Evolutionary conservation across 2,888 invertebrate genomes (phyloP), one percentile per base, ranked within the genome.

Genomic region (Panzeria rudis): DNA sequence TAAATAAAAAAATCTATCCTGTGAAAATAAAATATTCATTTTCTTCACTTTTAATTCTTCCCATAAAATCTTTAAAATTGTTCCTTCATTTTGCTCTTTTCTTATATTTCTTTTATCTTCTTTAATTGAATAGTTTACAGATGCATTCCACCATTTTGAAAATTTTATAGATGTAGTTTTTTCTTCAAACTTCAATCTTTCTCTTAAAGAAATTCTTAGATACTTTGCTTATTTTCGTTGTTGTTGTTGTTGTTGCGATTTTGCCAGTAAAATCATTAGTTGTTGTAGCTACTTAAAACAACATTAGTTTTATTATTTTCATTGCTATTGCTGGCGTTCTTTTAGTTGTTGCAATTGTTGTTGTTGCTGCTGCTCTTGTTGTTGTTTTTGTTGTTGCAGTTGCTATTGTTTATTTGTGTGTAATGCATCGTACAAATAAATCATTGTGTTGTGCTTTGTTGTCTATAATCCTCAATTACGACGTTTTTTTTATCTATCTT

Each of bases 401-500:
- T 73, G 56, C 47, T 66, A 29, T 73, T 69, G 17, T 72, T 62
- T 69, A 5, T 9, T 64, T 64, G 54, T 59, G 61, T 73, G 66
- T 52, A 69, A 75, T 75, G 73, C 54, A 79, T 56, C 54, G 75
- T 56, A 62, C n/a, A 83, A 75, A 83, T 83, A 79, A 79, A 79
- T 83, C 79, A 79, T 83, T 83, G 75, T 75, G 47, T 54, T 83
- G 35, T 72, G 61, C 80, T 84, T 81, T 84, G 80, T 81, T 84
- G 84, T 84, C 84, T 81, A 84, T 84, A 84, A 84, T 84, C 84
- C 77, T 84, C 80, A 84, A 84, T 81, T 84, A 84, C 80, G 72
- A 81, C 72, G 61, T 81, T 80, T 66, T n/a, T 29, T 84, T 84
- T 61, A 75, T 54, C 17, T 69, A 61, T 64, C 17, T 61, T 38